Evolutionary conservation across 2,113 vertebrate species (phyloP), one percentile per base, ranked within the genome.

Genomic region (Furnarius figulus): DNA sequence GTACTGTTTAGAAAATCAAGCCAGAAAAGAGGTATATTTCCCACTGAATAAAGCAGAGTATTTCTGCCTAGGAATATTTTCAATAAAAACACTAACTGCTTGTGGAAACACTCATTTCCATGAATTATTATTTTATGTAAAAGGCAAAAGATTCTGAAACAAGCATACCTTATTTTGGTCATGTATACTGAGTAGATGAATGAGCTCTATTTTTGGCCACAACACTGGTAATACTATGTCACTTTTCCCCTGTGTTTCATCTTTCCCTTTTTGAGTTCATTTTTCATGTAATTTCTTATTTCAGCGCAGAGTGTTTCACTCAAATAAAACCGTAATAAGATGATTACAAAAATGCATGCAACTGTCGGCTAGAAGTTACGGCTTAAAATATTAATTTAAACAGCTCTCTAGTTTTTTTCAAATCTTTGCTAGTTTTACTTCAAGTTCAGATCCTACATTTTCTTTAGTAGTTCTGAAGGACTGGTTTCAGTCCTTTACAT

Each of bases 381-480:
- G 66, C 50, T 63, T 86, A 52, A 89, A 89, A 79, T 70, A 93
- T 58, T 82, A 82, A 70, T 93, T 62, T 70, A 79, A 96, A 39
- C 21, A 66, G 4, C 7, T 62, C 5, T 56, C 20, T 17, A n/a
- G n/a, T 89, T 31, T 19, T 91, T 95, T 93, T 72, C 35, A 66
- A 11, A 49, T 85, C 20, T 82, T 65, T 79, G 6, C 37, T 89
- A 66, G 20, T 37, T 91, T 81, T 89, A 15, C 9, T 68, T 40
- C 39, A 7, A 33, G 3, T 23, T 22, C 70, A 85, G 42, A 79
- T 17, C 10, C 40, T 63, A 14, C 13, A 20, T 79, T 94, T 76
- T n/a, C 46, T 66, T 30, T 50, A 39, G 8, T 33, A 47, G 14
- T 14, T 66, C 46, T 81, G 56, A 77, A 93, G 33, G 14, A 39